A percentile compares a stretch with the other conserved stretches of the same genome.
Evolutionary conservation across 2,113 vertebrate genomes (phyloP).

Genomic region (Phyllostomus discolor): DNA sequence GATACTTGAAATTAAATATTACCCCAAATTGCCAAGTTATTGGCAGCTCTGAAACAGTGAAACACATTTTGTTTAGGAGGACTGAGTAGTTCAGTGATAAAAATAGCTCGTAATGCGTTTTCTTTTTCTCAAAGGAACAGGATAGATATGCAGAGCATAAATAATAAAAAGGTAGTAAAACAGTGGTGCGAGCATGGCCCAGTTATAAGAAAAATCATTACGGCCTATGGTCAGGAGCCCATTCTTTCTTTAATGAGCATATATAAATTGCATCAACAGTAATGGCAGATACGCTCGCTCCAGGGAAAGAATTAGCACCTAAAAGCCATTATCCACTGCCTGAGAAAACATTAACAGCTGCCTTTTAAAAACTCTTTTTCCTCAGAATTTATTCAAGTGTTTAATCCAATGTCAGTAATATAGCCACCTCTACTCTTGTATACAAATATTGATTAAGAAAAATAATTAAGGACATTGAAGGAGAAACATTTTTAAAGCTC

Average conservation of each 20-base stretch:
- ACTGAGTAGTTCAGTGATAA: slow-evolving; percentile 1
- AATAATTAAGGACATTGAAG: not conserved
- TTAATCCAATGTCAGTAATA: not conserved
- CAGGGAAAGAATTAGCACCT: not conserved
- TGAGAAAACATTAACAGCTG: not conserved
- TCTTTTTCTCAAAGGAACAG: slow-evolving; percentile 14
- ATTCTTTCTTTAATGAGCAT: not conserved
- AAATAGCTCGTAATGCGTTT: not conserved
- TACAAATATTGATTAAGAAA: not conserved
- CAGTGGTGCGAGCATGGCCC: not conserved
- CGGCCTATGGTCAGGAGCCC: not conserved
- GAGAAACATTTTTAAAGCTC: not conserved
- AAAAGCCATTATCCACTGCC: not conserved
- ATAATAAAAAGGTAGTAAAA: slow-evolving; percentile 32
- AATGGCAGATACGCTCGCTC: not conserved
- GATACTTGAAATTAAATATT: slow-evolving; percentile 11
- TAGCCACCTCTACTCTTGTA: not conserved
- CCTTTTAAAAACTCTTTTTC: not conserved
- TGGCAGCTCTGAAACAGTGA: not conserved
- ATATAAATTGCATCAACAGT: not conserved
- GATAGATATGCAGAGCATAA: not conserved
- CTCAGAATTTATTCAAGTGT: not conserved
- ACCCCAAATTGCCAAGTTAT: not conserved
- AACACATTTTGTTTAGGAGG: not conserved
- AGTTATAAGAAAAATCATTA: not conserved